Percentiles rank a stretch among this genome's conserved stretches.
Conservation (phyloP, 2,113 vertebrate species). For the Xiphias gladius region DNA sequence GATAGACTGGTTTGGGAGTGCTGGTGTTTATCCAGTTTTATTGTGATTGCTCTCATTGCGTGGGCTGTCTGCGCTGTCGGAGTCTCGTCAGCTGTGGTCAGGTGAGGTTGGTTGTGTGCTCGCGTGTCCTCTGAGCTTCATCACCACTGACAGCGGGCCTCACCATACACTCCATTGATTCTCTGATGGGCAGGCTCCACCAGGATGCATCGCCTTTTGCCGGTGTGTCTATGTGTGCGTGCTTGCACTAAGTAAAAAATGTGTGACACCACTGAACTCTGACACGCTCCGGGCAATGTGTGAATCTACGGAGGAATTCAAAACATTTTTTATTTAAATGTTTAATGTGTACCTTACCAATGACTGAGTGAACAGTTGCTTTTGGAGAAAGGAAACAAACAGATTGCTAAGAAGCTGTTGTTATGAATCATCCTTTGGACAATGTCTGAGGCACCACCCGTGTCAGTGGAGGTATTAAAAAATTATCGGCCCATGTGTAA, state of each 20-base stretch:
- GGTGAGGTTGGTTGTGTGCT: slow-evolving; percentile 64
- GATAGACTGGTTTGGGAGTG: slow-evolving; percentile 35
- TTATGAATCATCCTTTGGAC: slow-evolving; percentile 3
- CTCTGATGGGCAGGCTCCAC: slow-evolving; percentile 74
- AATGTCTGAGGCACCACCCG: slow-evolving; percentile 12
- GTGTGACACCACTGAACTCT: slow-evolving; percentile 37
- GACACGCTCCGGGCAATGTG: slow-evolving; percentile 4
- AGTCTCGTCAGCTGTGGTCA: slow-evolving; percentile 64
- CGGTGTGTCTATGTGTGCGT: neutral
- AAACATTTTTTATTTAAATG: neutral
- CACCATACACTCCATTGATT: slow-evolving; percentile 69
- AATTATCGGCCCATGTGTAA: slow-evolving; percentile 38
- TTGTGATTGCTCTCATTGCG: slow-evolving; percentile 58
- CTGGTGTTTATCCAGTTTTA: slow-evolving; percentile 38
- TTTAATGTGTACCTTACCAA: neutral
- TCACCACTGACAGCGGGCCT: slow-evolving; percentile 71
- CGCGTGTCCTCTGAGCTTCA: slow-evolving; percentile 69
- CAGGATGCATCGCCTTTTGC: slow-evolving; percentile 36
- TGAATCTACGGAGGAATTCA: slow-evolving; percentile 2
- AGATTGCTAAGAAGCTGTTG: slow-evolving; percentile 9
- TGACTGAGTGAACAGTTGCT: neutral
- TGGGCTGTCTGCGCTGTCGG: slow-evolving; percentile 58
- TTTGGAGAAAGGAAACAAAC: slow-evolving; percentile 10
- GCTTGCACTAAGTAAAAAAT: slow-evolving; percentile 1
- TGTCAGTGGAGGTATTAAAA: slow-evolving; percentile 52